A percentile compares a stretch with the other conserved stretches of the same genome.
Conservation (phyloP, 2,888 invertebrate genomes). For the Toxonevra muliebris region DNA sequence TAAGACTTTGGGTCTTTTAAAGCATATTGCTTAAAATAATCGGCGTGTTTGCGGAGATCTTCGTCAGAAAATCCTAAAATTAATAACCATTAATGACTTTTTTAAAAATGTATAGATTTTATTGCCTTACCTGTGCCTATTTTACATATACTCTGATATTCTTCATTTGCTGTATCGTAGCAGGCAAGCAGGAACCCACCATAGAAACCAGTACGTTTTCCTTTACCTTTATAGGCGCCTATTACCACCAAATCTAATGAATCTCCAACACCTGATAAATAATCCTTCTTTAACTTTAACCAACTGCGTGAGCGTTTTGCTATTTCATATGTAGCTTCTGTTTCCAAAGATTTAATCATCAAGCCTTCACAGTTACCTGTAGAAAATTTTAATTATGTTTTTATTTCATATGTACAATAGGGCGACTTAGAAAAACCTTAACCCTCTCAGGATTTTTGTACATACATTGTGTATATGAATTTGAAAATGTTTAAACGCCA, state of each 20-base stretch:
- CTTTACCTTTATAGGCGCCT: slow-evolving; percentile 92
- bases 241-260: slow-evolving; percentile 95
- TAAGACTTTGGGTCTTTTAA: slow-evolving; percentile 81
- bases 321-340: slow-evolving; percentile 94
- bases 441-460: too few species aligned
- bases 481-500: too few species aligned
- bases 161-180: slow-evolving; percentile 88
- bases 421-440: too few species aligned
- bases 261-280: slow-evolving; percentile 95
- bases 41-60: slow-evolving; percentile 79
- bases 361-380: slow-evolving; percentile 95
- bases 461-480: too few species aligned
- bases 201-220: slow-evolving; percentile 90
- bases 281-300: slow-evolving; percentile 98
- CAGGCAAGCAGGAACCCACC: slow-evolving; percentile 97
- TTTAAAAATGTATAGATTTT: neutral
- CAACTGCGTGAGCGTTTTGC: slow-evolving; percentile 94
- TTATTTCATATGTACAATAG: too few species aligned
- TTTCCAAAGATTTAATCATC: slow-evolving; percentile 94
- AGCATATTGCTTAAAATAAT: slow-evolving; percentile 78
- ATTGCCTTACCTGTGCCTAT: slow-evolving; percentile 67
- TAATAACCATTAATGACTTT: slow-evolving; percentile 9
- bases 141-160: slow-evolving; percentile 93
- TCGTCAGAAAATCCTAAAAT: slow-evolving; percentile 97
- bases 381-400: too few species aligned